A percentile compares a stretch with the other conserved stretches of the same genome.
phyloP scores from a whole-genome alignment of 2,888 invertebrate species.

The Mesorhabditis spiculigera region DNA sequence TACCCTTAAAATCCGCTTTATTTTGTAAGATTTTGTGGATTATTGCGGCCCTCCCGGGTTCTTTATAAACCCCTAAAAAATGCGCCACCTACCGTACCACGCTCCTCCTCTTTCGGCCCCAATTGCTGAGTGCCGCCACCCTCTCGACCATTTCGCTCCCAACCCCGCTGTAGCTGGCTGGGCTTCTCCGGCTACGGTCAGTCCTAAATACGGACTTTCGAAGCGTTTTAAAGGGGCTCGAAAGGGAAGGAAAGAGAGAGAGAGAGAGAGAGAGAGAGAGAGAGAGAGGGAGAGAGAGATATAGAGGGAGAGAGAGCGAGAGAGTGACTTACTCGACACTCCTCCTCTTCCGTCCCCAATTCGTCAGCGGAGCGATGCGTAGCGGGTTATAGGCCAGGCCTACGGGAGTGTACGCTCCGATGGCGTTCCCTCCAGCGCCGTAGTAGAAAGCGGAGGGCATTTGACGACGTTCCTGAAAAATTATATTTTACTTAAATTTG shows the following conservation, averaged over 20 bases:
- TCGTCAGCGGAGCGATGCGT: not conserved
- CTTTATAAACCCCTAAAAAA: not conserved
- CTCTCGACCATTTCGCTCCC: not conserved
- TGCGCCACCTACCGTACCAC: not conserved
- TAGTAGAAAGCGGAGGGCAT: not conserved
- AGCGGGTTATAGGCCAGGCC: constrained; percentile 2
- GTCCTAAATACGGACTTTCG: too few species aligned
- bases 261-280: too few species aligned
- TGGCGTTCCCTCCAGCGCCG: not conserved
- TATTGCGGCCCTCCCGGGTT: not conserved
- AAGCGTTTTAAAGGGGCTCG: too few species aligned
- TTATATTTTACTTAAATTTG: too few species aligned
- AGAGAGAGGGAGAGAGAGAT: too few species aligned
- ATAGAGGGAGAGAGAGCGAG: too few species aligned
- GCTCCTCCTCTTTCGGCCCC: not conserved
- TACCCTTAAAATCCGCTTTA: too few species aligned
- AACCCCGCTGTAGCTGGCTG: not conserved
- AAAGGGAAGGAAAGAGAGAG: too few species aligned
- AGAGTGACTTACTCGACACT: too few species aligned
- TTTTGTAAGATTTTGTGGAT: too few species aligned
- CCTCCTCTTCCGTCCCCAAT: not conserved
- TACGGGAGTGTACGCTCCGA: not conserved
- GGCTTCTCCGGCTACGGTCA: not conserved
- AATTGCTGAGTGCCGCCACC: not conserved
- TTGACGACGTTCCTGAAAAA: not conserved